Evolutionary conservation across 2,888 invertebrate genomes (phyloP).

Genomic region (Zootermopsis nevadensis): DNA sequence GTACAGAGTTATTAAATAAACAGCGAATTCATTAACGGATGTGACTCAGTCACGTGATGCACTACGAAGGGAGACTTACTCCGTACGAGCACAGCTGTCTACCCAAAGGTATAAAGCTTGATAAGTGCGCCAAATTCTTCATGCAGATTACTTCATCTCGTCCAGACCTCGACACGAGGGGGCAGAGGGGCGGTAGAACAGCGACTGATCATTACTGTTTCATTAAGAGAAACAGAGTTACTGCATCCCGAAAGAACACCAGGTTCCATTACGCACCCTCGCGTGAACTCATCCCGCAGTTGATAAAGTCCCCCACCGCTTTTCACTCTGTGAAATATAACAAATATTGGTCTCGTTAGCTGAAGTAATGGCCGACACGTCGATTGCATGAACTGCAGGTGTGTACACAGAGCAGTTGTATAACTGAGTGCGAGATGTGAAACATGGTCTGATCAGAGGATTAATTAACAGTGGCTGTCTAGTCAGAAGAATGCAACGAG

Average conservation of each 20-base stretch:
- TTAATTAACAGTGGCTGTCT: no score
- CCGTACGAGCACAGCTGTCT: no score
- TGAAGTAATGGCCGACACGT: not conserved
- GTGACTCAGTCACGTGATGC: no score
- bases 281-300: not conserved
- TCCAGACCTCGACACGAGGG: not conserved
- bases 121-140: no score
- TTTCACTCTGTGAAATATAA: not conserved
- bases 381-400: conserved; percentile 12
- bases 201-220: conserved; percentile 42
- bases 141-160: not conserved
- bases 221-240: conserved; percentile 42
- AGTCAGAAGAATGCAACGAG: no score
- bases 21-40: no score
- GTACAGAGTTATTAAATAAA: no score
- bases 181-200: not conserved
- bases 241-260: not conserved
- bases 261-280: conserved; percentile 5
- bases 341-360: conserved; percentile 21
- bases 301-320: not conserved
- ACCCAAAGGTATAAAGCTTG: no score
- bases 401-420: not conserved
- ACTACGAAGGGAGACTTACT: no score
- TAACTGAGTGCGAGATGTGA: not conserved
- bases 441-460: not conserved